phyloP scores from a whole-genome alignment of 2,113 vertebrate genomes.

The Lasiurus cinereus region DNA sequence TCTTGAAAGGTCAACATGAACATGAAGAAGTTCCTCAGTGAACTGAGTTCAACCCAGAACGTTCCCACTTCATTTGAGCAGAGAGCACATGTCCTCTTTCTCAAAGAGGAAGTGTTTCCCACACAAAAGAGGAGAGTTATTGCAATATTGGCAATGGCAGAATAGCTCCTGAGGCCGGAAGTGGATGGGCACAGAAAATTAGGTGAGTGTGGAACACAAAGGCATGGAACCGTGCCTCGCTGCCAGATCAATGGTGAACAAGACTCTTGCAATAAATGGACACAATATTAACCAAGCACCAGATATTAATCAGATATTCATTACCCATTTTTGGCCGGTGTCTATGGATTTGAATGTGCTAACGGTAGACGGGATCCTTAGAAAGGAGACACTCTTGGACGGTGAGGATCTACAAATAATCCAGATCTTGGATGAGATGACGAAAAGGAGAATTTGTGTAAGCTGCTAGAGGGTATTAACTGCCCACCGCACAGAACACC shows the following conservation, averaged over 20 bases:
- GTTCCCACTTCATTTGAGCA: background rate
- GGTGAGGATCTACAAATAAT: conserved; percentile 72
- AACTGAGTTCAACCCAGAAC: background rate
- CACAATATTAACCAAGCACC: background rate
- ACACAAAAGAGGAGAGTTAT: background rate
- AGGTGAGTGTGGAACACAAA: background rate
- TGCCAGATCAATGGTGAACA: background rate
- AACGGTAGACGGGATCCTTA: conserved; percentile 17
- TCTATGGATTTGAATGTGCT: conserved; percentile 56
- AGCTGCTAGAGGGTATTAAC: conserved; percentile 50
- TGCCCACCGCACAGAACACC: conserved; percentile 20
- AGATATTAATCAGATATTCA: conserved; percentile 4
- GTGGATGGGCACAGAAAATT: background rate
- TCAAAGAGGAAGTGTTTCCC: background rate
- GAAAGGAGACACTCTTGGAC: conserved; percentile 44
- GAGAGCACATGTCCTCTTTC: background rate
- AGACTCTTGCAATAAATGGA: background rate
- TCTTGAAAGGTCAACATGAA: background rate
- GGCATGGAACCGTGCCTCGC: background rate
- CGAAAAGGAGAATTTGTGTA: conserved; percentile 64
- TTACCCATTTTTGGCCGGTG: conserved; percentile 51
- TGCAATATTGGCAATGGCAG: no score
- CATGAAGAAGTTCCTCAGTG: background rate
- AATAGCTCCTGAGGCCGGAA: background rate
- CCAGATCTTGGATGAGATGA: conserved; percentile 69